Evolutionary conservation across 2,888 invertebrate species (phyloP).

Genomic region (Ophion costatus): DNA sequence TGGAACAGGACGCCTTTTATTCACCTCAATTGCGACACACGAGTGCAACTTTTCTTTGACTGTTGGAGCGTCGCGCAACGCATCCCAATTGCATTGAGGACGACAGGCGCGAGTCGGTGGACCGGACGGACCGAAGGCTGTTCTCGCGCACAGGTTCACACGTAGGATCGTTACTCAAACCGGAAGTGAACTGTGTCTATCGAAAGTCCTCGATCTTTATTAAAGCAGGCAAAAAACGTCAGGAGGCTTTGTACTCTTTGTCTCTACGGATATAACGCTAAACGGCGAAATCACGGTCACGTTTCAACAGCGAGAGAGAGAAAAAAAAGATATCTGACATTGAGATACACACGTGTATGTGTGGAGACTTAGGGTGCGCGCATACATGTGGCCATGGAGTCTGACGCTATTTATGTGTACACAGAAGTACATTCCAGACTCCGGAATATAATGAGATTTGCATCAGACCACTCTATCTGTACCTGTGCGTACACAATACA

Average conservation of each 20-base stretch:
- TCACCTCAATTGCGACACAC: constrained; percentile 1
- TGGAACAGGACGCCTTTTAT: constrained; percentile 23
- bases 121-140: constrained; percentile 21
- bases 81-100: constrained; percentile 33
- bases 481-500: constrained; percentile 5
- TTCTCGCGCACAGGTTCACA: background rate
- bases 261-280: constrained; percentile 29
- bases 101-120: constrained; percentile 28
- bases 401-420: constrained; percentile 2
- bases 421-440: constrained; percentile 41
- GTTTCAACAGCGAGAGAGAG: constrained; percentile 23
- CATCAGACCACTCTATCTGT: constrained; percentile 30
- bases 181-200: constrained; percentile 50
- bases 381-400: constrained; percentile 2
- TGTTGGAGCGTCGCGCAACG: background rate
- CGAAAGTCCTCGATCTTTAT: constrained; percentile 60
- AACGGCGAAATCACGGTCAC: constrained; percentile 57
- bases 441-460: constrained; percentile 59
- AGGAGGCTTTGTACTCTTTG: constrained; percentile 59
- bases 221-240: constrained; percentile 9
- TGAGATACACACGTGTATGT: constrained; percentile 39
- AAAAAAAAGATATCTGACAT: constrained; percentile 46
- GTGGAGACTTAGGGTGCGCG: background rate
- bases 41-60: constrained; percentile 3
- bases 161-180: constrained; percentile 19